A percentile compares a stretch with the other conserved stretches of the same genome.
Evolutionary conservation across 2,888 invertebrate species (phyloP).

Genomic region (Parasteatoda lunata): DNA sequence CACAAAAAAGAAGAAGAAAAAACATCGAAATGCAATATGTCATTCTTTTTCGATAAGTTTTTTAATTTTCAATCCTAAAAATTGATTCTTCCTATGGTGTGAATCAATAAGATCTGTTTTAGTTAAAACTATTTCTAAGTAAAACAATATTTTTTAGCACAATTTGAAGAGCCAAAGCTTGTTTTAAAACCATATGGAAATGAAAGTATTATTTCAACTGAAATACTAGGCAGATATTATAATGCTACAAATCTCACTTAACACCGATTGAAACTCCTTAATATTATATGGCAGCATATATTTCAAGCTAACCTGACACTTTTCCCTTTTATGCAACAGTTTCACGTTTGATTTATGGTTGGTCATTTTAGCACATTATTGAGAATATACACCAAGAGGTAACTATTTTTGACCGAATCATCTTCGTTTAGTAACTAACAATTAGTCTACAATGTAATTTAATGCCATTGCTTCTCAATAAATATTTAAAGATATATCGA

Average conservation of each 20-base stretch:
- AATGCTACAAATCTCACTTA: conserved; percentile 47
- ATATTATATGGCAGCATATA: conserved; percentile 27
- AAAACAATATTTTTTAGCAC: too few relatives aligned
- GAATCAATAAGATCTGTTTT: too few relatives aligned
- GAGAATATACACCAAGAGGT: conserved; percentile 13
- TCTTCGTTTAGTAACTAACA: conserved; percentile 3
- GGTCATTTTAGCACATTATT: conserved; percentile 50
- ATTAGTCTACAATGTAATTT: conserved; percentile 32
- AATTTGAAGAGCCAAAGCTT: background rate
- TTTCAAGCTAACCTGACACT: conserved; percentile 36
- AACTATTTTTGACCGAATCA: conserved; percentile 18
- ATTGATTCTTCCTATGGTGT: too few relatives aligned
- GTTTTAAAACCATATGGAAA: background rate
- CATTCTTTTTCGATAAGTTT: too few relatives aligned
- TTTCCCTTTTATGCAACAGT: conserved; percentile 1
- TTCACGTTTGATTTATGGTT: conserved; percentile 37
- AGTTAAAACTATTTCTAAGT: too few relatives aligned
- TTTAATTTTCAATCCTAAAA: too few relatives aligned
- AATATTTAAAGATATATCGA: too few relatives aligned
- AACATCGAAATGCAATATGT: too few relatives aligned
- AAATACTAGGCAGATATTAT: conserved; percentile 24
- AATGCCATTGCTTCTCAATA: conserved; percentile 6
- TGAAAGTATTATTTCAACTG: conserved; percentile 10
- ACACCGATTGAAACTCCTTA: conserved; percentile 32
- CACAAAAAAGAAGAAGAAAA: too few relatives aligned